phyloP scores from a whole-genome alignment of 35 echinoderm and acorn worm species.

The Hemicentrotus pulcherrimus region DNA sequence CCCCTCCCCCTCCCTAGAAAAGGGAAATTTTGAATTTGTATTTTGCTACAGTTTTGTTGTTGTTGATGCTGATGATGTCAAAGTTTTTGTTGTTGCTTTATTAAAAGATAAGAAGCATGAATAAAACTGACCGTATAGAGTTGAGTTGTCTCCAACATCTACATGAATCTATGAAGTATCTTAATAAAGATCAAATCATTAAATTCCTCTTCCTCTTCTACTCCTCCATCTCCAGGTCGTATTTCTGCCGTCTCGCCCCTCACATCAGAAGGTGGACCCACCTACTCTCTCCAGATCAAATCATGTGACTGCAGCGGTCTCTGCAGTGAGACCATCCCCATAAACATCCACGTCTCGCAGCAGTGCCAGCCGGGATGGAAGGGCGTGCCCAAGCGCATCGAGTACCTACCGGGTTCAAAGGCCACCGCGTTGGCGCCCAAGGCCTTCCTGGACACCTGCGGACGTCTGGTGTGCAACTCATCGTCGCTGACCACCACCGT shows the following conservation, averaged over 20 bases:
- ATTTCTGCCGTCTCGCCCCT: conserved; percentile 49
- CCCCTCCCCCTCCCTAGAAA: too few species aligned
- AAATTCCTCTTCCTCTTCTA: neutral
- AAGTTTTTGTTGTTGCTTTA: too few species aligned
- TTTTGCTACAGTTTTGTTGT: too few species aligned
- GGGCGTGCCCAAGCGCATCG: conserved; percentile 76
- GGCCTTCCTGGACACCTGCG: conserved; percentile 84
- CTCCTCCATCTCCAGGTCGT: conserved; percentile 44
- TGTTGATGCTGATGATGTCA: too few species aligned
- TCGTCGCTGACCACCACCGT: conserved; percentile 69
- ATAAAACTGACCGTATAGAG: too few species aligned
- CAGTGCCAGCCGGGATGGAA: conserved; percentile 71
- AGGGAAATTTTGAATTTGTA: too few species aligned
- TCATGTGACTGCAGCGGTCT: conserved; percentile 63
- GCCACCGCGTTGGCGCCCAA: conserved; percentile 58
- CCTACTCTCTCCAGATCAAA: conserved; percentile 51
- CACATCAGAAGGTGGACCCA: conserved; percentile 5
- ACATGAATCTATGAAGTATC: too few species aligned
- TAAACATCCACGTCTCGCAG: conserved; percentile 53
- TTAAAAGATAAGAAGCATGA: too few species aligned
- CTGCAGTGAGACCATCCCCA: conserved; percentile 47
- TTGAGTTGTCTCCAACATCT: too few species aligned
- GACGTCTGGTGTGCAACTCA: conserved; percentile 65
- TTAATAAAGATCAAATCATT: neutral
- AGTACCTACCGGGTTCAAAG: conserved; percentile 62